Evolutionary conservation across 2,797 vertebrate species (phyloP), one percentile per base, ranked within the genome.

Genomic region (Cossypha niveicapilla): DNA sequence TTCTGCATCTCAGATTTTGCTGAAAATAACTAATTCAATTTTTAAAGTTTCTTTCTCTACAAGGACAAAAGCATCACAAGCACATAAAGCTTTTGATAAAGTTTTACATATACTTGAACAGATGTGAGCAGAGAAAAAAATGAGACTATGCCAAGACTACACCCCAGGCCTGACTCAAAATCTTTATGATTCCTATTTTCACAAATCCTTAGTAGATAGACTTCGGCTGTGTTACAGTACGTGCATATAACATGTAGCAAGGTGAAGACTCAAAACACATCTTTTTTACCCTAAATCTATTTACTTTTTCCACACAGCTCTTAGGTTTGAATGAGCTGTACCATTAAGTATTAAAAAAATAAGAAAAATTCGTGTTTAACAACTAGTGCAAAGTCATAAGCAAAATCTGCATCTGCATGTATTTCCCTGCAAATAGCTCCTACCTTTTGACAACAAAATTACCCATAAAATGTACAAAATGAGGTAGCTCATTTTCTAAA

Each of bases 71-170:
- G 28, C 41, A 74, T 50, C 44, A 68, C 34, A 83, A 80, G 30
- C 50, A 91, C 19, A 80, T 42, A 61, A 74, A 86, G 37, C 57
- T 86, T 83, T 72, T 53, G 83, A 83, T 51, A 34, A 62, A 83
- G 34, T 90, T 86, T 81, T 83, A 93, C 77, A 75, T 75, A 78
- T 9, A 92, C 45, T 87, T 47, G 27, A 94, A 81, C 73, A 96
- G 86, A 90, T 47, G 35, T 75, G 10, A 86, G 23, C 13, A 39
- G 75, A 71, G 42, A 27, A 66, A 84, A 84, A 91, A 91, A 89
- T 37, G 18, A 86, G 57, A 73, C 41, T 44, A 58, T 35, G 44
- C 88, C 65, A 92, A 86, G 44, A 89, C 56, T 60, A n/a, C 4
- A 89, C 18, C 13, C 45, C n/a, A 88, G 57, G 28, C 34, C 68